Conservation (phyloP, 2,888 invertebrate species). For the Caenorhabditis imperialis region DNA sequence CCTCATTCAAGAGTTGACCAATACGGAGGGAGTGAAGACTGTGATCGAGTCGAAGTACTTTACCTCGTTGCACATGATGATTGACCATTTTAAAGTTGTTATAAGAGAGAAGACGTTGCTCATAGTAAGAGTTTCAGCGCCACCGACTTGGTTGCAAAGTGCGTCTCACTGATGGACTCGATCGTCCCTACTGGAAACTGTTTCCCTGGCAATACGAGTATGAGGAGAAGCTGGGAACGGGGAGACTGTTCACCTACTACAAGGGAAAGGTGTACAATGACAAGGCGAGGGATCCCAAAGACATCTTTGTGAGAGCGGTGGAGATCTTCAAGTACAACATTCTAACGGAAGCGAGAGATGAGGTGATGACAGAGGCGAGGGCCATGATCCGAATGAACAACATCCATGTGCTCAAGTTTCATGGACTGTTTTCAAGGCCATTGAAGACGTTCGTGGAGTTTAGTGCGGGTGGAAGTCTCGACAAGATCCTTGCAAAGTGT, state of each 20-base stretch:
- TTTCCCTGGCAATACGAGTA: conserved; percentile 25
- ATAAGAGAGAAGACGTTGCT: background rate
- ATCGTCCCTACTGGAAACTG: conserved; percentile 40
- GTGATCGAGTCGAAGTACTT: conserved; percentile 30
- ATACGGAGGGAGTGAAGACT: background rate
- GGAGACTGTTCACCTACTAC: conserved; percentile 59
- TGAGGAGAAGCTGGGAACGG: conserved; percentile 42
- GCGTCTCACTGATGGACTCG: conserved; percentile 14
- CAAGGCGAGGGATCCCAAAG: conserved; percentile 50
- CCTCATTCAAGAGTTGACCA: conserved; percentile 26
- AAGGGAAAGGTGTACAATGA: conserved; percentile 32
- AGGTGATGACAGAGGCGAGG: conserved; percentile 65
- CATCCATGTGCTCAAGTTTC: conserved; percentile 82
- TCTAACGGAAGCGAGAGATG: conserved; percentile 66
- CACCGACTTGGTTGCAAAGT: conserved; percentile 47
- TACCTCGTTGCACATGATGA: conserved; percentile 18
- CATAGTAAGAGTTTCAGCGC: too few species aligned
- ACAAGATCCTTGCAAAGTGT: conserved; percentile 51
- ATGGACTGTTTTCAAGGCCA: conserved; percentile 97
- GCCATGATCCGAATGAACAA: conserved; percentile 64
- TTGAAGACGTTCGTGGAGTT: conserved; percentile 99
- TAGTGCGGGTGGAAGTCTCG: conserved; percentile 80
- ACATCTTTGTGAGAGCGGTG: conserved; percentile 66
- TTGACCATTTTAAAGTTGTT: conserved; percentile 20
- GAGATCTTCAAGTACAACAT: conserved; percentile 52